Base-by-base conservation (phyloP, 2,113 vertebrate species). In the Aythya baeri region DNA sequence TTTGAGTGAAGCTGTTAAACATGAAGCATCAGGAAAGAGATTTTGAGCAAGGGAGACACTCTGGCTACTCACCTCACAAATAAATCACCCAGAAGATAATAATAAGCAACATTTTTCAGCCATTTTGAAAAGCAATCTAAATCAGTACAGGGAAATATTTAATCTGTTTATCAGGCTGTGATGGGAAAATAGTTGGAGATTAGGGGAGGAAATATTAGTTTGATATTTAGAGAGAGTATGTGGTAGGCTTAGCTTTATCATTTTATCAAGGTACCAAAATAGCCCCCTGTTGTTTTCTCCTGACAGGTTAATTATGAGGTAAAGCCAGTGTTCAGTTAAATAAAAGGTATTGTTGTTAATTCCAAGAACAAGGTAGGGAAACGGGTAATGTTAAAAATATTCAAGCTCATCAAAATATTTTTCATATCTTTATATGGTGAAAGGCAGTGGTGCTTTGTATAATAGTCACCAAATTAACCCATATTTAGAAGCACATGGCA, bases 121-220 rank as follows among this genome's bases (percentile, higher is more conserved):
- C 66, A 36, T 61, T 92, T 93, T 72, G 72, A 86, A 91, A 89
- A 71, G 49, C 70, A 82, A 27, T 86, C 77, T 23, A 4, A 83
- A 80, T 80, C 58, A 91, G 77, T 65, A 78, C 32, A 67, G 57
- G 75, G 58, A 85, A 93, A 57, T 67, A 86, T 65, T 86, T 78
- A 76, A 90, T 87, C 84, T 88, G 62, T 77, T 96, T 80, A 72
- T 95, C 91, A 95, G 82, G 27, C 36, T 63, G 76, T 7, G 8
- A 70, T 78, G 61, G 55, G 52, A 91, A 79, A 79, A 83, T n/a
- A 82, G 34, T 67, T 84, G 66, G 76, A 89, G 68, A 72, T 74
- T 43, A 78, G 73, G 58, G 72, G 38, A 86, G 59, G 82, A 96
- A 93, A 85, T 82, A 55, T 46, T 77, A 89, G 38, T 62, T 36